A percentile compares a stretch with the other conserved stretches of the same genome.
Evolutionary conservation across 2,888 invertebrate species (phyloP).

Genomic region (Tenthredo notha): DNA sequence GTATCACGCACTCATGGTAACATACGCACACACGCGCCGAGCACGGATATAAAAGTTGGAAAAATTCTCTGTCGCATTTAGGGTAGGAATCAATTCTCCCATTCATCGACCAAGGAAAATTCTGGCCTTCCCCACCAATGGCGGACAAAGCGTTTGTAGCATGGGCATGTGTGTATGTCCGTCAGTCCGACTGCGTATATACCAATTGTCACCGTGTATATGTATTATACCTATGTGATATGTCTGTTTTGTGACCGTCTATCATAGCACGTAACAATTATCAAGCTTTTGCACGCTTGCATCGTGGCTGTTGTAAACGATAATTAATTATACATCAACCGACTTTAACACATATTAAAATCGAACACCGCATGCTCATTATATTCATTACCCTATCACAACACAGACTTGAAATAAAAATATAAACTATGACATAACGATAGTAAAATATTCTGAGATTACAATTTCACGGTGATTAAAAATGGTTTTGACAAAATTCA

Average conservation of each 20-base stretch:
- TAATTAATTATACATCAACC: constrained; percentile 3
- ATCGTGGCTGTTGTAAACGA: constrained; percentile 45
- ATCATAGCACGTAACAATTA: constrained; percentile 57
- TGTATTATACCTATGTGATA: constrained; percentile 43
- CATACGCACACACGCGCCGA: constrained; percentile 38
- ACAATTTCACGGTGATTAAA: not conserved
- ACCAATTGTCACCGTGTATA: constrained; percentile 23
- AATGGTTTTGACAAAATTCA: not conserved
- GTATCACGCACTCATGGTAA: constrained; percentile 7
- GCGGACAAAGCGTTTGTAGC: constrained; percentile 67
- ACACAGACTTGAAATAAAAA: not conserved
- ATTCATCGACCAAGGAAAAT: constrained; percentile 50
- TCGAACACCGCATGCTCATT: constrained; percentile 27
- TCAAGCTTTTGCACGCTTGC: constrained; percentile 52
- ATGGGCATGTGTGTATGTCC: constrained; percentile 72
- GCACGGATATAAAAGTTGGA: constrained; percentile 15
- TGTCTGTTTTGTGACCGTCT: constrained; percentile 23
- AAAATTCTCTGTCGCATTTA: constrained; percentile 37
- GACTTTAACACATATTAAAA: not conserved
- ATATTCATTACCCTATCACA: constrained; percentile 22
- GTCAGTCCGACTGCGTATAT: constrained; percentile 53
- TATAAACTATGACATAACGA: too few species aligned
- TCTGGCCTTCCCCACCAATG: constrained; percentile 44
- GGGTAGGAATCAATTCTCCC: constrained; percentile 50
- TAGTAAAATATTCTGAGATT: not conserved